phyloP scores from a whole-genome alignment of 2,888 invertebrate species.

The Noctua pronuba region DNA sequence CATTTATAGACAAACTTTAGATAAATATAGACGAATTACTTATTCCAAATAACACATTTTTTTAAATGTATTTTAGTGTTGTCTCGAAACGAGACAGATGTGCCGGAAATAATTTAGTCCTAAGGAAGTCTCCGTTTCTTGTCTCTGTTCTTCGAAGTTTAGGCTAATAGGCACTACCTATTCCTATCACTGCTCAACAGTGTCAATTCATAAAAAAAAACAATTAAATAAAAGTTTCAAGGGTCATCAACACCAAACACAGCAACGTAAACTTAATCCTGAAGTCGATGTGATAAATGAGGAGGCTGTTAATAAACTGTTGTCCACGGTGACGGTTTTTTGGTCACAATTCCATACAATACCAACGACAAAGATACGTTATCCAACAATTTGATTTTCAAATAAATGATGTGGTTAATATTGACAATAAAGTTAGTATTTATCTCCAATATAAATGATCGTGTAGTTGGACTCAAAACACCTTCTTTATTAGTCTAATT shows the following conservation, averaged over 20 bases:
- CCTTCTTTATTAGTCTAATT: conserved; percentile 33
- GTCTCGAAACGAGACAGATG: too few species aligned
- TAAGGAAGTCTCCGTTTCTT: too few species aligned
- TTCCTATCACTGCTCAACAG: too few species aligned
- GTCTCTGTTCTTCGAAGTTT: too few species aligned
- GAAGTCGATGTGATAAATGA: conserved; percentile 53
- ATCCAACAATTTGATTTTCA: conserved; percentile 32
- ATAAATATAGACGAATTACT: too few species aligned
- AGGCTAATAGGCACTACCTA: too few species aligned
- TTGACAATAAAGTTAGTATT: conserved; percentile 20
- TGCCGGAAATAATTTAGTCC: too few species aligned
- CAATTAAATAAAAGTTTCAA: conserved; percentile 35
- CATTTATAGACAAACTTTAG: too few species aligned
- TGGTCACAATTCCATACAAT: conserved; percentile 12
- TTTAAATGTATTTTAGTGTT: too few species aligned
- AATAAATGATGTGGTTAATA: conserved; percentile 48
- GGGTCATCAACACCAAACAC: conserved; percentile 52
- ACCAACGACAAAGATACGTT: conserved; percentile 30
- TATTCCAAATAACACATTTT: too few species aligned
- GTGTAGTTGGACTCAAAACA: conserved; percentile 1
- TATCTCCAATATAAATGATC: conserved; percentile 46
- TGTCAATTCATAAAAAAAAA: conserved; percentile 34
- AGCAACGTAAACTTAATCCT: conserved; percentile 30
- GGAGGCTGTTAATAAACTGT: conserved; percentile 31
- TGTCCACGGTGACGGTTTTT: conserved; percentile 26